Conservation (phyloP, 1,140 invertebrate species). For the Halesus radiatus region DNA sequence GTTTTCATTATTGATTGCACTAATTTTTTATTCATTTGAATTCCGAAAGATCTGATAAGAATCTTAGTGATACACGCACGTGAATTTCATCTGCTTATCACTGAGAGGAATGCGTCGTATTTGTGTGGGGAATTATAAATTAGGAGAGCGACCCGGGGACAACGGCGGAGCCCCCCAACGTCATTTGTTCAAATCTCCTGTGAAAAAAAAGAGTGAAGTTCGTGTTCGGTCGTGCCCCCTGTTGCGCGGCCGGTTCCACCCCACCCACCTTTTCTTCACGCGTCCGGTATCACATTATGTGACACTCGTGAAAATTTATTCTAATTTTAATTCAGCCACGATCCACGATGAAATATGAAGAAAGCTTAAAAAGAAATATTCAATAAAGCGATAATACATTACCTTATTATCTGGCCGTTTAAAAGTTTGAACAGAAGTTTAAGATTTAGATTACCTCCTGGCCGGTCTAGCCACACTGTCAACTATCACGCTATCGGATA, state of each 20-base stretch:
- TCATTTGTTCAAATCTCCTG: background rate
- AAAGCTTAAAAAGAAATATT: background rate
- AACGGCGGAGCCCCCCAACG: background rate
- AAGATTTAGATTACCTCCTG: background rate
- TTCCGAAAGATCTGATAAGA: constrained; percentile 15
- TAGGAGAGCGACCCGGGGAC: constrained; percentile 8
- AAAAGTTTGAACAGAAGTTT: background rate
- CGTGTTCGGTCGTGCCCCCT: background rate
- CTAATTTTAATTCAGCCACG: background rate
- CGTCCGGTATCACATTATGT: background rate
- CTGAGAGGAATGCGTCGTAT: background rate
- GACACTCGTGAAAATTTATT: background rate
- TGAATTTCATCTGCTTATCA: constrained; percentile 3
- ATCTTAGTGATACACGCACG: background rate
- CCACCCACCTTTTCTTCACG: background rate
- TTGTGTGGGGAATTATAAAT: background rate
- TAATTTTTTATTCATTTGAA: background rate
- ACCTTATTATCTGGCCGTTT: background rate
- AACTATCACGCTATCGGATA: background rate
- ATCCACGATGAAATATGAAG: background rate
- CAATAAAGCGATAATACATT: constrained; percentile 3
- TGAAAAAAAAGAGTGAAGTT: constrained; percentile 24
- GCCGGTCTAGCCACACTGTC: background rate
- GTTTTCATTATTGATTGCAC: no score
- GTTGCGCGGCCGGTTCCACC: background rate